Evolutionary conservation across 2,113 vertebrate genomes (phyloP).

Genomic region (Fulmarus glacialis): DNA sequence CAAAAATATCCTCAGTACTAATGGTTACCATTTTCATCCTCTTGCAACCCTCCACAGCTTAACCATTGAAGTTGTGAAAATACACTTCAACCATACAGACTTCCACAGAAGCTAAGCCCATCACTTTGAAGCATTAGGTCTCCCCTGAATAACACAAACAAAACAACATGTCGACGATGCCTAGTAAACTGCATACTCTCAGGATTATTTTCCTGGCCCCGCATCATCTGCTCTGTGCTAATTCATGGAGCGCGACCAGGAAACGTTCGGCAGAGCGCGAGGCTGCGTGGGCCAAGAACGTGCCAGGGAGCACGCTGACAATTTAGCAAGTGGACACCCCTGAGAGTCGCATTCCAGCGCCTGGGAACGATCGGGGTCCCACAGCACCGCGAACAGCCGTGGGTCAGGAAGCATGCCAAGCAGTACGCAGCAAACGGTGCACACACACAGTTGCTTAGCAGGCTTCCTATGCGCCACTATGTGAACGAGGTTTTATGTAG

Average conservation of each 20-base stretch:
- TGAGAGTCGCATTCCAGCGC: neutral
- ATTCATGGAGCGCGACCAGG: neutral
- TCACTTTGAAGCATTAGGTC: neutral
- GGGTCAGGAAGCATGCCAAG: neutral
- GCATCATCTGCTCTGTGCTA: neutral
- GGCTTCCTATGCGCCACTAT: accelerated
- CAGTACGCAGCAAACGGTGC: accelerated
- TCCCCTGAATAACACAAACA: neutral
- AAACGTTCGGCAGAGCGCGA: neutral
- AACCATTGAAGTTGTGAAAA: neutral
- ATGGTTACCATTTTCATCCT: neutral
- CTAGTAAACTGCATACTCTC: neutral
- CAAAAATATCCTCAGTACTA: neutral
- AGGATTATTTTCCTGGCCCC: neutral
- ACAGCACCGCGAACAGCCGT: accelerated
- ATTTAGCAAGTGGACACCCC: neutral
- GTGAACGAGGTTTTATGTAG: accelerated
- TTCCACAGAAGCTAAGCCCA: neutral
- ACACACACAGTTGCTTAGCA: neutral
- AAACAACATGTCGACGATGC: neutral
- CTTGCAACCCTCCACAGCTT: neutral
- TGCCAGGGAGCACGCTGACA: neutral
- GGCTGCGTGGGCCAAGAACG: neutral
- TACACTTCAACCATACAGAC: neutral
- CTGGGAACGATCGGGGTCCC: neutral